Evolutionary conservation across 2,113 vertebrate genomes (phyloP), one percentile per base, ranked within the genome.

Genomic region (Oreocharis arfaki): DNA sequence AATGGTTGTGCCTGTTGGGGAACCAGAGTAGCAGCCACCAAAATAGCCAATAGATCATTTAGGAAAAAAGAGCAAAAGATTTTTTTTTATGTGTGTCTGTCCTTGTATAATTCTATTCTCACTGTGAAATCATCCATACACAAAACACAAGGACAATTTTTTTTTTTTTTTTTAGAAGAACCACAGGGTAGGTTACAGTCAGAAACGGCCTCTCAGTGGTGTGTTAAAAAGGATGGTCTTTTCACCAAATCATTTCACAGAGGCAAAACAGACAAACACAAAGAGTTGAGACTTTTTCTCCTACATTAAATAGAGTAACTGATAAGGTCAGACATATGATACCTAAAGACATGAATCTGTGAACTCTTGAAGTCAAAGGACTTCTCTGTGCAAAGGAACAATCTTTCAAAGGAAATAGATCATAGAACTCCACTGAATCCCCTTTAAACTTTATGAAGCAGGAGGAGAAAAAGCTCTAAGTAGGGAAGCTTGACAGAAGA

Each of bases 261-360:
- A 98, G 96, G 98, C 98, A 98, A 98, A 98, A 98, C 98, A 99
- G 98, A 98, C 98, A 98, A 98, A 98, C 98, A 99, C 98, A 99
- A 99, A 98, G 97, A 98, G 98, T 97, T 96, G 97, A 98, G 98
- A 98, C 98, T 98, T 98, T 98, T 98, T 98, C 98, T 98, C 97
- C 97, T 97, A 98, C 96, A 98, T 98, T 98, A 99, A 99, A 99
- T 98, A 98, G 98, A 99, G 98, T 98, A 99, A 98, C 98, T 98
- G 99, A 99, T 98, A 99, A 99, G 98, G 98, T 98, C 98, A 98
- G 99, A 99, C 98, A 99, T 98, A 98, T 97, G 98, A 99, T 98
- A 99, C 97, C 97, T 98, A 96, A 98, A 98, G 98, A 99, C 98
- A 98, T 96, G 98, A 98, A 98, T 99, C 98, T 98, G 98, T 98